phyloP scores from a whole-genome alignment of 2,113 vertebrate species.

The Vulpes vulpes region DNA sequence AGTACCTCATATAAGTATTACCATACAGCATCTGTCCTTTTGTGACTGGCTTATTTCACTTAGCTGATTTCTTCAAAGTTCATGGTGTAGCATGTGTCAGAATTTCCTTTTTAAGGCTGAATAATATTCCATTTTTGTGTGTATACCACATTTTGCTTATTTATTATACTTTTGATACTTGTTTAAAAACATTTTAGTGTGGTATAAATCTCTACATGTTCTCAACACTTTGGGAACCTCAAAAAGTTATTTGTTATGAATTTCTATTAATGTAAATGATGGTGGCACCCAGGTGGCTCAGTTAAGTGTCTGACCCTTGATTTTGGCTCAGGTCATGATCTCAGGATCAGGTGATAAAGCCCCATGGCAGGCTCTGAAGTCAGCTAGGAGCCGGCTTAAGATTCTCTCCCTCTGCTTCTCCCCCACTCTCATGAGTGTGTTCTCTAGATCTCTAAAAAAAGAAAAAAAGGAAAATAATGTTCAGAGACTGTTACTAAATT shows the following conservation, averaged over 20 bases:
- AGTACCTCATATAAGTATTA: not conserved
- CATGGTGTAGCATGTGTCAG: not conserved
- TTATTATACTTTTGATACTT: not conserved
- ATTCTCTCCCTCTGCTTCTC: not conserved
- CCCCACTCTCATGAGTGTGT: not conserved
- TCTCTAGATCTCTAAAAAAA: not conserved
- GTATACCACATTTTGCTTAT: not conserved
- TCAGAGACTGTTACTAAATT: conserved; percentile 19
- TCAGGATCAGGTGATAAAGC: not conserved
- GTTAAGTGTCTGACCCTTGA: not conserved
- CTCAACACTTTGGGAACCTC: not conserved
- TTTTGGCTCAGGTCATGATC: not conserved
- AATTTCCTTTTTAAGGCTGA: not conserved
- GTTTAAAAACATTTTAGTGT: not conserved
- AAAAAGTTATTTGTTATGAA: conserved; percentile 31
- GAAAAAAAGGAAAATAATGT: not conserved
- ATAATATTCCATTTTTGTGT: not conserved
- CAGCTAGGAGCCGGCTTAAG: not conserved
- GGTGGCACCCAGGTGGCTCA: not conserved
- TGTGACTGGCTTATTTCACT: not conserved
- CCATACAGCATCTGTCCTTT: not conserved
- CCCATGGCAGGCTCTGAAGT: not conserved
- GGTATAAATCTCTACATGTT: not conserved
- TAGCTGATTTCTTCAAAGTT: not conserved
- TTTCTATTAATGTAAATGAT: conserved; percentile 44